Conservation (phyloP, 2,888 invertebrate species). For the Protonemura montana region DNA sequence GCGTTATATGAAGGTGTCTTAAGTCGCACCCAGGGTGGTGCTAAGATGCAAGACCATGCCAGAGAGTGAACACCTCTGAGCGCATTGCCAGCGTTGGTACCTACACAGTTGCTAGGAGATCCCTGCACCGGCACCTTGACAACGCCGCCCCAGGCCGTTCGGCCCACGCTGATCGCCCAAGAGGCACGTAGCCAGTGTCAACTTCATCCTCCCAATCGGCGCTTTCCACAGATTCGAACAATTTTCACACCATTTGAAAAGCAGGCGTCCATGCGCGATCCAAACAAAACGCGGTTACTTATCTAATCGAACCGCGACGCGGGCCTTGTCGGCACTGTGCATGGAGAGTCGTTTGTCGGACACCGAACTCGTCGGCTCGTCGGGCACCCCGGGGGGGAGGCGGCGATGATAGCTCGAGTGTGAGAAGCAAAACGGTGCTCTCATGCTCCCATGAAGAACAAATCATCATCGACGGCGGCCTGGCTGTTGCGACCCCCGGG, state of each 20-base stretch:
- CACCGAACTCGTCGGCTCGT: constrained; percentile 24
- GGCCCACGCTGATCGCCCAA: too few species aligned
- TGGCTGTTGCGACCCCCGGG: neutral
- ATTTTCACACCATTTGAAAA: neutral
- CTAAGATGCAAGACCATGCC: too few species aligned
- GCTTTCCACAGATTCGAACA: neutral
- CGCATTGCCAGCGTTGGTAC: too few species aligned
- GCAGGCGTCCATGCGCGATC: neutral
- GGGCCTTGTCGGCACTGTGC: neutral
- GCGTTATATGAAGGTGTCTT: too few species aligned
- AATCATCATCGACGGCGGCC: neutral
- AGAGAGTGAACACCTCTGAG: too few species aligned
- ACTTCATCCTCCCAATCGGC: neutral
- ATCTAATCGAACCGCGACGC: neutral
- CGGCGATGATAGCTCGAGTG: neutral
- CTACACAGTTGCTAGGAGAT: too few species aligned
- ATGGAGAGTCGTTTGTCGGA: neutral
- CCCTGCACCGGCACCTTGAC: too few species aligned
- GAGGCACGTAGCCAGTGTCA: too few species aligned
- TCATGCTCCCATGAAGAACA: constrained; percentile 16
- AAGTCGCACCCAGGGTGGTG: too few species aligned
- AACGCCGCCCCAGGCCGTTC: too few species aligned
- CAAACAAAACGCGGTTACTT: neutral
- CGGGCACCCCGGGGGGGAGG: neutral
- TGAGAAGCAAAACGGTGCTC: constrained; percentile 18